Percentiles rank a stretch among this genome's conserved stretches.
phyloP scores from a whole-genome alignment of 2,797 vertebrate genomes.

The Tachyglossus aculeatus region DNA sequence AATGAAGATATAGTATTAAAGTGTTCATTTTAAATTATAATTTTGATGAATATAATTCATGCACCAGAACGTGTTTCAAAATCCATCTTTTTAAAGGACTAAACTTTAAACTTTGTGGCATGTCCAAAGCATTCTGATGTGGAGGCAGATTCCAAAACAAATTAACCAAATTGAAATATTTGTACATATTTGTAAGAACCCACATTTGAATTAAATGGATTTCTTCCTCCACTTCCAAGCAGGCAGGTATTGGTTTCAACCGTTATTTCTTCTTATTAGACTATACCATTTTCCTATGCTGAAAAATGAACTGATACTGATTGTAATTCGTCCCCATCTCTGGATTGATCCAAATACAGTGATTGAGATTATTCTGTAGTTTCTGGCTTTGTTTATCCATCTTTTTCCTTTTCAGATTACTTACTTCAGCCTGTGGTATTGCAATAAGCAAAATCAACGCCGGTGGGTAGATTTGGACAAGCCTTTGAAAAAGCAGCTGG shows the following conservation, averaged over 20 bases:
- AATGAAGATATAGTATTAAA: too few relatives aligned
- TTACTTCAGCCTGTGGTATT: slow-evolving; percentile 98
- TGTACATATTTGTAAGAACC: background rate
- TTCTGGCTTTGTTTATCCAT: background rate
- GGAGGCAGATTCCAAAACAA: background rate
- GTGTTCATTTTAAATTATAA: too few relatives aligned
- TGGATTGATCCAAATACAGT: background rate
- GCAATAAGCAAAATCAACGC: slow-evolving; percentile 97
- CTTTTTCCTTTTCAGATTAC: slow-evolving; percentile 81
- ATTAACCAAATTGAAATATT: background rate
- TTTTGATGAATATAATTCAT: too few relatives aligned
- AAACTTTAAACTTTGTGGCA: background rate
- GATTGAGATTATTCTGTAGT: background rate
- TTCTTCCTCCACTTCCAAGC: background rate
- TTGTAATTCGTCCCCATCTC: background rate
- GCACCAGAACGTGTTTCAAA: too few relatives aligned
- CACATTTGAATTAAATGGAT: background rate
- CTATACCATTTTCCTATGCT: background rate
- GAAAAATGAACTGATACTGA: background rate
- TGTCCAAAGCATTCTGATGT: background rate
- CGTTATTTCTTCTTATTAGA: background rate
- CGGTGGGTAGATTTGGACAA: slow-evolving; percentile 98
- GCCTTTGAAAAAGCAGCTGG: slow-evolving; percentile 96
- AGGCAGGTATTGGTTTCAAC: background rate
- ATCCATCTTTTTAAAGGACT: too few relatives aligned